Evolutionary conservation across 2,797 vertebrate genomes (phyloP).

Genomic region (Synanceia verrucosa): DNA sequence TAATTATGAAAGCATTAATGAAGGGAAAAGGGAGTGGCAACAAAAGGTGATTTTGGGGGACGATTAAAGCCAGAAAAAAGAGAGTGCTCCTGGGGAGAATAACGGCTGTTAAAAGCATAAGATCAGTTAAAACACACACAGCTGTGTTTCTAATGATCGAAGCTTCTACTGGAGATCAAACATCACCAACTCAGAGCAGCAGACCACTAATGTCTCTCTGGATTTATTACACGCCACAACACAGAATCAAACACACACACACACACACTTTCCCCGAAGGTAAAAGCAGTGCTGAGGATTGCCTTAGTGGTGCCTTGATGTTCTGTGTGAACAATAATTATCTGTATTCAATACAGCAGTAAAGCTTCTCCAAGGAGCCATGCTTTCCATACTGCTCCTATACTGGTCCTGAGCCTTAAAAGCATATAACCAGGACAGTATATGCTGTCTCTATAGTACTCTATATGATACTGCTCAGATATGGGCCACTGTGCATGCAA

Average conservation of each 20-base stretch:
- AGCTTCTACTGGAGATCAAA: slow-evolving; percentile 58
- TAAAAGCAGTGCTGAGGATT: slow-evolving; percentile 24
- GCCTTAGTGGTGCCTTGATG: slow-evolving; percentile 14
- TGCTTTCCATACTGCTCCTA: background rate
- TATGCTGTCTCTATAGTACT: background rate
- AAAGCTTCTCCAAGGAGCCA: background rate
- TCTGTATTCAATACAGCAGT: slow-evolving; percentile 10
- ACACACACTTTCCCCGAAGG: slow-evolving; percentile 30
- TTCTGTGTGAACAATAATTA: slow-evolving; percentile 32
- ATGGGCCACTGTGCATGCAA: background rate
- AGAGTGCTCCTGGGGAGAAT: slow-evolving; percentile 10
- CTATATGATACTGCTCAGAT: background rate
- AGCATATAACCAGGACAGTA: background rate
- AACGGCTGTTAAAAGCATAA: slow-evolving; percentile 36
- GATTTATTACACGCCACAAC: slow-evolving; percentile 47
- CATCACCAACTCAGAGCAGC: slow-evolving; percentile 43
- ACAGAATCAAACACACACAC: slow-evolving; percentile 31
- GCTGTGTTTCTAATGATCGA: slow-evolving; percentile 42
- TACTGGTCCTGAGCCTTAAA: background rate
- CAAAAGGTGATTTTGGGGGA: slow-evolving; percentile 12
- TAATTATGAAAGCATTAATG: slow-evolving; percentile 58
- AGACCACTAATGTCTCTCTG: slow-evolving; percentile 46
- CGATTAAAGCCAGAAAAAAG: background rate
- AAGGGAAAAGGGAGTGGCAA: slow-evolving; percentile 31
- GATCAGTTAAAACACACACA: slow-evolving; percentile 43